phyloP scores from a whole-genome alignment of 2,113 vertebrate species.

The Eclectus roratus region DNA sequence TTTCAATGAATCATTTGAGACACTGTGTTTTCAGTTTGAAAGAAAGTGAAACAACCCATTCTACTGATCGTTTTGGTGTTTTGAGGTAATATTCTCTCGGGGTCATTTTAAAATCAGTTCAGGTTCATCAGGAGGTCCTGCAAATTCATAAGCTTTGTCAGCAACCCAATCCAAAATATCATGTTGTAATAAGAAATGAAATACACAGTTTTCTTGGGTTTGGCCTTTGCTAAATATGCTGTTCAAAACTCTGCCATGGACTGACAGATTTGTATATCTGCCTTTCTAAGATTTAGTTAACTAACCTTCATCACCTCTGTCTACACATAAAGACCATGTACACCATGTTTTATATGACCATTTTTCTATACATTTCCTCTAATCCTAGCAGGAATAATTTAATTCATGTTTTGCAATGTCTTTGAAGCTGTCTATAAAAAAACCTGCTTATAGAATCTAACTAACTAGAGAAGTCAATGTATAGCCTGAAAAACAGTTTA shows the following conservation, averaged over 20 bases:
- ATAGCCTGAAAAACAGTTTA: neutral
- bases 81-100: neutral
- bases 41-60: neutral
- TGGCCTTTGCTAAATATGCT: neutral
- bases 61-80: neutral
- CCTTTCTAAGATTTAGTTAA: neutral
- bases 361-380: neutral
- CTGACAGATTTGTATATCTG: neutral
- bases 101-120: neutral
- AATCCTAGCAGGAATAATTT: neutral
- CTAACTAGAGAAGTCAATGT: neutral
- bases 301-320: neutral
- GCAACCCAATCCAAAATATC: neutral
- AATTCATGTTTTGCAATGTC: neutral
- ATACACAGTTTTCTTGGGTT: neutral
- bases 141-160: neutral
- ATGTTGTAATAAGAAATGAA: neutral
- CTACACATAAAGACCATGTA: neutral
- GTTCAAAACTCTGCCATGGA: neutral
- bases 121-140: neutral
- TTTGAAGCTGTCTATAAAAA: neutral
- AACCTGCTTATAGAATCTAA: neutral
- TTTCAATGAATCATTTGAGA: neutral
- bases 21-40: neutral
- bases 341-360: neutral